phyloP scores from a whole-genome alignment of 37 sponge, comb jelly and placozoan genomes.

The Theonella swinhoei region DNA sequence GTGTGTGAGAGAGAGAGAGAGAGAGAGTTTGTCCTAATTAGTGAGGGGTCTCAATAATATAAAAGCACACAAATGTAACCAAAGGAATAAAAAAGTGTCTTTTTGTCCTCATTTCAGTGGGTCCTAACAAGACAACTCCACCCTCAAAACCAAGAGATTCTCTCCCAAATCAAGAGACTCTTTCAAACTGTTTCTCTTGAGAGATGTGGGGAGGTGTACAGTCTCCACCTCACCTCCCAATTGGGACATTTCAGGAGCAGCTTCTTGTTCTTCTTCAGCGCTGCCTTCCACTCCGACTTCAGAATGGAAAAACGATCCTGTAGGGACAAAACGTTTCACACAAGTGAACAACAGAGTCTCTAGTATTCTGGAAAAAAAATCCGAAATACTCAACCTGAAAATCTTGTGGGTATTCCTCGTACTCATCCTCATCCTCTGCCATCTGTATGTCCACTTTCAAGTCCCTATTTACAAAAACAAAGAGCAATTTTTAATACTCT shows the following conservation, averaged over 20 bases:
- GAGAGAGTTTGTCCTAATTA: conserved; percentile 4
- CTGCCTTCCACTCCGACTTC: conserved; percentile 54
- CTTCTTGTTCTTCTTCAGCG: conserved; percentile 56
- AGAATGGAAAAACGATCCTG: conserved; percentile 42
- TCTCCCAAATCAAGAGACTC: too few relatives aligned
- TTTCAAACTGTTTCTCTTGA: too few relatives aligned
- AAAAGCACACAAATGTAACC: not conserved
- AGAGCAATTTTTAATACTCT: too few relatives aligned
- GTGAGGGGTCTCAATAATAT: too few relatives aligned
- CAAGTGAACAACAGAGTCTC: too few relatives aligned
- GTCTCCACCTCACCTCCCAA: conserved; percentile 34
- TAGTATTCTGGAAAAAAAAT: not conserved
- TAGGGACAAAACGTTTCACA: not conserved
- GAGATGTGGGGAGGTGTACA: not conserved
- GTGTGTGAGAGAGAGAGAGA: conserved; percentile 30
- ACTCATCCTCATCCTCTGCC: not conserved
- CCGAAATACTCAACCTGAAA: conserved; percentile 1
- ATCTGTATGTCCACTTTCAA: not conserved
- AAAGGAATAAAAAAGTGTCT: not conserved
- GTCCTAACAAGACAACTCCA: too few relatives aligned
- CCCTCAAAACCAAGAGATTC: too few relatives aligned
- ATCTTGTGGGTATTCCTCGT: not conserved
- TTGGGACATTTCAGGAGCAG: conserved; percentile 69
- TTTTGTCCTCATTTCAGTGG: too few relatives aligned
- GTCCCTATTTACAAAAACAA: not conserved